phyloP scores from a whole-genome alignment of 2,888 invertebrate genomes.

The Timema podura region DNA sequence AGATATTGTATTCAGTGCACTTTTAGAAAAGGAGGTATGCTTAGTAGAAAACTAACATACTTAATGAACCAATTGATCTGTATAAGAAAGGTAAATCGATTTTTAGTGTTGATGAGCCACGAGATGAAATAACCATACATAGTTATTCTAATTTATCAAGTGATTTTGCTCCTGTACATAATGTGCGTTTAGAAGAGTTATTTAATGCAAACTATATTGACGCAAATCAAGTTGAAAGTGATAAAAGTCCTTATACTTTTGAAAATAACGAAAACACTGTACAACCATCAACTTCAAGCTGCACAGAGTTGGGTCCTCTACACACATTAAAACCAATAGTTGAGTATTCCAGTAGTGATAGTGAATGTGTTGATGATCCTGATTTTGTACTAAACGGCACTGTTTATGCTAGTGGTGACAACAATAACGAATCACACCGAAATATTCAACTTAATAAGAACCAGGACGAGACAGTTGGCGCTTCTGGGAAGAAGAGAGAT shows the following conservation, averaged over 20 bases:
- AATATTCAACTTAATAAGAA: neutral
- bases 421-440: neutral
- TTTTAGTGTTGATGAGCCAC: too few species aligned
- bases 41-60: neutral
- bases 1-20: neutral
- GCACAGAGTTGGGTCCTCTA: neutral
- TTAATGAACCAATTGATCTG: neutral
- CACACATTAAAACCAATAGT: neutral
- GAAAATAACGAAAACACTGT: neutral
- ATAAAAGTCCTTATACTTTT: neutral
- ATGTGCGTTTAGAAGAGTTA: neutral
- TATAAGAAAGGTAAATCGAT: too few species aligned
- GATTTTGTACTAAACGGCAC: neutral
- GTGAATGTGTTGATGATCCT: conserved; percentile 5
- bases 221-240: neutral
- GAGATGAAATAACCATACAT: too few species aligned
- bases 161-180: neutral
- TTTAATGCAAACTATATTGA: neutral
- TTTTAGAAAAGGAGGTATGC: neutral
- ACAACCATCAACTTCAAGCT: neutral
- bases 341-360: conserved; percentile 7
- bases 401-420: neutral
- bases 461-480: neutral
- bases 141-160: too few species aligned
- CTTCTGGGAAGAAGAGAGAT: conserved; percentile 4